Conservation (phyloP, 2,113 vertebrate genomes). For the Phodopus roborovskii region DNA sequence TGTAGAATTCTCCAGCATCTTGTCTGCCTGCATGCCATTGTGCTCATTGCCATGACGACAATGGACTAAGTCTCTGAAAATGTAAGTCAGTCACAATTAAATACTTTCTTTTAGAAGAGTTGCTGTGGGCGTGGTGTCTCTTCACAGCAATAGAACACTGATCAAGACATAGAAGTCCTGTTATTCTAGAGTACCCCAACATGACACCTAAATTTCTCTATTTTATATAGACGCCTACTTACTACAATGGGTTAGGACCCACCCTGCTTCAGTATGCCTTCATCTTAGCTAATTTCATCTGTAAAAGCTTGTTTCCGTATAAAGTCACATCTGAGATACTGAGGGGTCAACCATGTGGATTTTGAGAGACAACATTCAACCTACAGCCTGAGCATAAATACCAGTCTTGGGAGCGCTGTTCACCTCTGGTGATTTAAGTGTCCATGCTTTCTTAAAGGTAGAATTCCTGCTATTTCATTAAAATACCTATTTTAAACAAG, state of each 20-base stretch:
- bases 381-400: background rate
- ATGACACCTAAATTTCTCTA: background rate
- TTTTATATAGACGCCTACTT: background rate
- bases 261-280: background rate
- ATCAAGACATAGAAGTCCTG: background rate
- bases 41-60: background rate
- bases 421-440: background rate
- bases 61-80: background rate
- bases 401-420: background rate
- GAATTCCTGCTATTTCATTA: constrained; percentile 1
- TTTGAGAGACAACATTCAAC: constrained; percentile 3
- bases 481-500: constrained; percentile 44
- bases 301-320: background rate
- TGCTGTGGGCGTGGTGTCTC: background rate
- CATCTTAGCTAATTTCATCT: background rate
- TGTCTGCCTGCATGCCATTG: background rate
- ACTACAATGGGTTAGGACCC: background rate
- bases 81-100: background rate
- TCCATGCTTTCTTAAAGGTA: background rate
- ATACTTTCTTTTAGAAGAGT: background rate
- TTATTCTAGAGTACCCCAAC: background rate
- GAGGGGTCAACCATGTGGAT: background rate
- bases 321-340: background rate
- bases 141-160: background rate
- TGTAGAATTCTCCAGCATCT: background rate